phyloP scores from a whole-genome alignment of 2,113 vertebrate species.

The Alosa alosa region DNA sequence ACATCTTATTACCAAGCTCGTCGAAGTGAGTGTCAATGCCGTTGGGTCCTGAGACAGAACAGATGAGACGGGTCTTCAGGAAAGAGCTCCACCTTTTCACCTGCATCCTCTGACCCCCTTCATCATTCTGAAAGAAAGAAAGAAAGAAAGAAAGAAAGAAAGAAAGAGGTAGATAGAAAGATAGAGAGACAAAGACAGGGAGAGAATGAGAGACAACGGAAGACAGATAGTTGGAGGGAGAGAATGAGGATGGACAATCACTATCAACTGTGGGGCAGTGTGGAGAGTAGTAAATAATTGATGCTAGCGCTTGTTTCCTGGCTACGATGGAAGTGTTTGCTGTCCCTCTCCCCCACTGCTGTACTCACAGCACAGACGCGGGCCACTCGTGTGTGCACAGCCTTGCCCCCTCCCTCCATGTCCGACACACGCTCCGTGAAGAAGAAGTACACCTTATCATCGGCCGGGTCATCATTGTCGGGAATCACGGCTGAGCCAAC shows the following conservation, averaged over 20 bases:
- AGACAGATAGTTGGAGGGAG: neutral
- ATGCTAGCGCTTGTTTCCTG: neutral
- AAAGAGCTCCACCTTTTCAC: constrained; percentile 97
- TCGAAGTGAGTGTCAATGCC: constrained; percentile 96
- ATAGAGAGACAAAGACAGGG: neutral
- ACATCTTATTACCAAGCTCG: constrained; percentile 78
- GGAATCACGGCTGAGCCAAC: constrained; percentile 88
- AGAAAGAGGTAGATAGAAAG: neutral
- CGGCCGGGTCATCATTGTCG: constrained; percentile 90
- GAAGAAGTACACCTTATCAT: constrained; percentile 97
- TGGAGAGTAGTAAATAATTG: neutral
- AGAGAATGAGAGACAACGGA: neutral
- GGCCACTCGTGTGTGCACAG: constrained; percentile 83
- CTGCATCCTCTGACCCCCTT: constrained; percentile 89
- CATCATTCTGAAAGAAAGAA: constrained; percentile 79
- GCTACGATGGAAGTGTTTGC: neutral
- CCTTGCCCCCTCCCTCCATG: constrained; percentile 74
- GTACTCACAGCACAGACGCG: constrained; percentile 85
- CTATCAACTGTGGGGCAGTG: neutral
- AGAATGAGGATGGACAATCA: neutral
- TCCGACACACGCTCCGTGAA: constrained; percentile 90
- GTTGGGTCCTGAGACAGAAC: constrained; percentile 87
- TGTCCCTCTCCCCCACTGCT: neutral
- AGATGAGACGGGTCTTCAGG: constrained; percentile 88
- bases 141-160: neutral